These are phyloP conservation scores for Dicyrtoma fusca DNA, from an alignment of 2,888 invertebrate species.

Conservation along the genomic window DNA sequence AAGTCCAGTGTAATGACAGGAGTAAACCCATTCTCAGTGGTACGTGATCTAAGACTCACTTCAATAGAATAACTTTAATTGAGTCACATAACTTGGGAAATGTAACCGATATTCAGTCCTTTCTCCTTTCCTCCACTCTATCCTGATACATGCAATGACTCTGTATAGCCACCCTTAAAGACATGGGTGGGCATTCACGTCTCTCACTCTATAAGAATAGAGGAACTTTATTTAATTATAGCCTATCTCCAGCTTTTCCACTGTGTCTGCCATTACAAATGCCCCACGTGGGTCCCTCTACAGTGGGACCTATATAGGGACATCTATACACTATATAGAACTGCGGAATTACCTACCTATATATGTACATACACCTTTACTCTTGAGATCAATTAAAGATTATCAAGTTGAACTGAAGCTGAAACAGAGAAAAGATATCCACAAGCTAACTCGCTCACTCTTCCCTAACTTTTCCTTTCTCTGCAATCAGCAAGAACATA, in stretches of 20 bases:
- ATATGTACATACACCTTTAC: no score
- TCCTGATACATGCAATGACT: no score
- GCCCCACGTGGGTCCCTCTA: no score
- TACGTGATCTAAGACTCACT: slow-evolving; percentile 34
- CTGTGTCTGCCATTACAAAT: not conserved
- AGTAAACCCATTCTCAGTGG: slow-evolving; percentile 83
- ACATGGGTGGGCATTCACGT: not conserved
- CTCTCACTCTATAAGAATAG: no score
- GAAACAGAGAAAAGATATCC: not conserved
- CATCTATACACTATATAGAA: no score
- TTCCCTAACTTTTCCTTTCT: no score
- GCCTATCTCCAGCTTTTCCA: not conserved
- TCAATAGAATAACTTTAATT: slow-evolving; percentile 10
- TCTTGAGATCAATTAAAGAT: no score
- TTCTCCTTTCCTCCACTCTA: no score
- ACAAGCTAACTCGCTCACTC: not conserved
- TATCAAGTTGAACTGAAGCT: not conserved
- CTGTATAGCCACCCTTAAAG: not conserved
- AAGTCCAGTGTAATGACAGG: slow-evolving; percentile 79
- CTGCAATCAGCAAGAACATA: no score
- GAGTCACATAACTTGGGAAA: not conserved
- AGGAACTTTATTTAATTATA: not conserved
- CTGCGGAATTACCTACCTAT: no score
- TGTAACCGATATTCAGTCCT: no score
- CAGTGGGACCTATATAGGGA: no score